phyloP scores from a whole-genome alignment of 2,797 vertebrate genomes.

The Phaenicophaeus curvirostris region DNA sequence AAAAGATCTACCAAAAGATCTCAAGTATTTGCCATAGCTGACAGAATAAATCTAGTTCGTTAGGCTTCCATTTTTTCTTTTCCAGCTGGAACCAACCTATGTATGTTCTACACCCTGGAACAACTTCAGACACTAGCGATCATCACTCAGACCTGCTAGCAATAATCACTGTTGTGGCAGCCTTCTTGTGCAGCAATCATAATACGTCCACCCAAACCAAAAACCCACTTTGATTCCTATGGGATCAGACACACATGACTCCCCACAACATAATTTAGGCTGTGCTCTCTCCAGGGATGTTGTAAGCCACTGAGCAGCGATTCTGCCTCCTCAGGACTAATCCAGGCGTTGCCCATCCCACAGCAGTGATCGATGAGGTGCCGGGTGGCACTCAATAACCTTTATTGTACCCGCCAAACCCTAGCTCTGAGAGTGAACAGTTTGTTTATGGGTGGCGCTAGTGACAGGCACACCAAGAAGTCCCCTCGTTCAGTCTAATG shows the following conservation, averaged over 20 bases:
- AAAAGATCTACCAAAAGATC: background rate
- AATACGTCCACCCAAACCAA: background rate
- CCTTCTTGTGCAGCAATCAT: background rate
- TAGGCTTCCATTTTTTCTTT: background rate
- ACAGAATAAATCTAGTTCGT: background rate
- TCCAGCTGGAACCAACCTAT: background rate
- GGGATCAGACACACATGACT: slow-evolving; percentile 57
- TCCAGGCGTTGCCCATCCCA: slow-evolving; percentile 74
- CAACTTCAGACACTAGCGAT: background rate
- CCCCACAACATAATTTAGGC: slow-evolving; percentile 26
- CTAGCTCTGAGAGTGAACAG: slow-evolving; percentile 63
- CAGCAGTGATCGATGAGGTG: slow-evolving; percentile 78
- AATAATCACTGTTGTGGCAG: background rate
- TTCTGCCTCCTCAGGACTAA: slow-evolving; percentile 75
- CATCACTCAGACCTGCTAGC: background rate
- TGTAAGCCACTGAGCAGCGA: slow-evolving; percentile 72
- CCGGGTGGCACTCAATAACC: slow-evolving; percentile 79
- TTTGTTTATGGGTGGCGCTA: slow-evolving; percentile 89
- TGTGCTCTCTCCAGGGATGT: slow-evolving; percentile 72
- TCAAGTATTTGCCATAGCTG: background rate
- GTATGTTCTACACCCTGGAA: background rate
- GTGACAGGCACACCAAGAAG: slow-evolving; percentile 81
- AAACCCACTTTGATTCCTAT: background rate
- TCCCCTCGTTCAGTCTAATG: slow-evolving; percentile 84
- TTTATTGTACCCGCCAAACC: slow-evolving; percentile 77